These are phyloP conservation scores for Drosophila yooni DNA, from an alignment of 2,888 invertebrate species.

Conservation along the genomic window DNA sequence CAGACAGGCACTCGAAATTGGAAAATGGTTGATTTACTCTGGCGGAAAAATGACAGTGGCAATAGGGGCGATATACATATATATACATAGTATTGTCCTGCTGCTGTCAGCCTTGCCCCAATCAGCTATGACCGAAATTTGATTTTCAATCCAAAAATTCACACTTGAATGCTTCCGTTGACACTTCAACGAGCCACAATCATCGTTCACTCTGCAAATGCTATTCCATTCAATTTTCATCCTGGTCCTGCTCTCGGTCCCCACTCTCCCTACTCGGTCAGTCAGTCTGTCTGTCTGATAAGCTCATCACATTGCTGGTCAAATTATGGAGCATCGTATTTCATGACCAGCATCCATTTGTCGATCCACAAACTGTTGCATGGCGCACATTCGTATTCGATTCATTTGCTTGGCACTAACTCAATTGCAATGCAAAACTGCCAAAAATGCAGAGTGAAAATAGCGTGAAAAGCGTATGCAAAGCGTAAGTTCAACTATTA, in stretches of 20 bases:
- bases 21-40: conserved; percentile 60
- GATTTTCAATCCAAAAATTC: conserved; percentile 58
- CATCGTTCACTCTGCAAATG: conserved; percentile 30
- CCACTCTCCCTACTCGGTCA: background rate
- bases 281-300: conserved; percentile 1
- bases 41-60: conserved; percentile 16
- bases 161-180: conserved; percentile 61
- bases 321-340: conserved; percentile 61
- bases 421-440: background rate
- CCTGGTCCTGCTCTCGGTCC: conserved; percentile 1
- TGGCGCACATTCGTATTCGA: conserved; percentile 27
- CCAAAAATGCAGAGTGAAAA: background rate
- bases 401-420: conserved; percentile 4
- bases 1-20: conserved; percentile 45
- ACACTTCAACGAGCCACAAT: conserved; percentile 53
- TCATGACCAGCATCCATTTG: conserved; percentile 36
- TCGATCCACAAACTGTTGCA: conserved; percentile 38
- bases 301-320: conserved; percentile 41
- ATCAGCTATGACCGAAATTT: conserved; percentile 45
- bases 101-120: conserved; percentile 13
- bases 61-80: background rate
- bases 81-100: conserved; percentile 9
- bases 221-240: conserved; percentile 32
- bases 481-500: background rate
- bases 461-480: background rate